phyloP scores from a whole-genome alignment of 2,113 vertebrate genomes.

The Atrichornis clamosus region DNA sequence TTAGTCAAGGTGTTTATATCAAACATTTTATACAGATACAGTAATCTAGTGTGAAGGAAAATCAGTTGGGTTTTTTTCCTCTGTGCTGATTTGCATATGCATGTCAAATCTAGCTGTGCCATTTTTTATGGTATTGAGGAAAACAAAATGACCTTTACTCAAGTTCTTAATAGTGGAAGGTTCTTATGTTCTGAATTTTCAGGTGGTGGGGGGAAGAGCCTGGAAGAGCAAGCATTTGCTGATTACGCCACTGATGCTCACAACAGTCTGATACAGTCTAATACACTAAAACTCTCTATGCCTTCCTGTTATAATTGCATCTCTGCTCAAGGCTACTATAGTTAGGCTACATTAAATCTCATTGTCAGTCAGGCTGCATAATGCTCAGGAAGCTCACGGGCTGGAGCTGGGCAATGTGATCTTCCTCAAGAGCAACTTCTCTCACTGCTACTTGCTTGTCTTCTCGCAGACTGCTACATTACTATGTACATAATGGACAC shows the following conservation, averaged over 20 bases:
- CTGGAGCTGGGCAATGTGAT: constrained; percentile 31
- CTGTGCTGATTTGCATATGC: constrained; percentile 69
- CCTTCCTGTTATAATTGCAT: constrained; percentile 58
- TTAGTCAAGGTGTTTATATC: constrained; percentile 52
- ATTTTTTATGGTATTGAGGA: constrained; percentile 54
- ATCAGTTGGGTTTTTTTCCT: neutral
- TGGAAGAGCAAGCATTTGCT: neutral
- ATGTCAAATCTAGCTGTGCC: constrained; percentile 50
- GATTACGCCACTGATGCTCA: constrained; percentile 30
- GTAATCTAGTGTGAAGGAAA: constrained; percentile 52
- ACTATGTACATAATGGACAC: neutral
- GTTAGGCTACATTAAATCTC: constrained; percentile 67
- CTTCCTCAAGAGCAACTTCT: constrained; percentile 64
- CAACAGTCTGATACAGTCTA: constrained; percentile 31
- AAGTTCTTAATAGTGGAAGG: constrained; percentile 60
- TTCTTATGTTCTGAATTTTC: constrained; percentile 46
- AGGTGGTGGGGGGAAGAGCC: neutral
- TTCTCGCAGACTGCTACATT: neutral
- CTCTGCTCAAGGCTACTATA: constrained; percentile 71
- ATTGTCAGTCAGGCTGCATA: constrained; percentile 63
- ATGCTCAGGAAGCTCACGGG: constrained; percentile 30
- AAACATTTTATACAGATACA: constrained; percentile 36
- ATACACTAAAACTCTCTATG: constrained; percentile 47
- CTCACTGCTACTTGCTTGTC: constrained; percentile 36
- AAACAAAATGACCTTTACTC: constrained; percentile 75